Conservation (phyloP, 2,797 vertebrate species). For the Gallinago stenura region DNA sequence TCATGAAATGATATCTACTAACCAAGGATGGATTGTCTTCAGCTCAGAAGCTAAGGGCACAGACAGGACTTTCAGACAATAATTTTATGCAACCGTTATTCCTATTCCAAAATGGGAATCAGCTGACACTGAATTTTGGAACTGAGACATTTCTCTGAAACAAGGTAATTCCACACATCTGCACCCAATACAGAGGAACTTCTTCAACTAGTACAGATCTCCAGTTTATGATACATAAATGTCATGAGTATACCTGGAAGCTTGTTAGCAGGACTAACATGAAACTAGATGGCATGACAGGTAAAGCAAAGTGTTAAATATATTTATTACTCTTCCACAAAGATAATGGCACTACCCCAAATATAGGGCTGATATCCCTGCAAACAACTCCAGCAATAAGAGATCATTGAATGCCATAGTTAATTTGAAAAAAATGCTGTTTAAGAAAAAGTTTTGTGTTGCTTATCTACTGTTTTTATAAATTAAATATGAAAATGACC, state of each 20-base stretch:
- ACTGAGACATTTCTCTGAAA: neutral
- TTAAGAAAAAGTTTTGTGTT: neutral
- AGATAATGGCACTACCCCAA: accelerated
- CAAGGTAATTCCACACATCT: neutral
- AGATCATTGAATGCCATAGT: neutral
- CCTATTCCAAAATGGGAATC: neutral
- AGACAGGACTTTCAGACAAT: neutral
- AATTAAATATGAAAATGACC: neutral
- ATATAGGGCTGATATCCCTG: neutral
- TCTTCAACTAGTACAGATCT: neutral
- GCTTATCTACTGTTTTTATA: conserved; percentile 6
- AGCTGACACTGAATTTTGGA: neutral
- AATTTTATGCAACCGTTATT: neutral
- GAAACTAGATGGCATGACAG: neutral
- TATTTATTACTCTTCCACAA: neutral
- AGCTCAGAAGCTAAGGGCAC: neutral
- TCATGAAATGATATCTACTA: neutral
- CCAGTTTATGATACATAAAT: neutral
- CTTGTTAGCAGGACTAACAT: neutral
- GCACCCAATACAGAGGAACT: neutral
- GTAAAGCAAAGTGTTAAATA: neutral
- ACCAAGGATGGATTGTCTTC: neutral
- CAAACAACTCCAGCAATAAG: neutral
- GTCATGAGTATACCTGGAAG: neutral
- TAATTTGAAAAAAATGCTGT: neutral